Evolutionary conservation across 2,888 invertebrate genomes (phyloP).

Genomic region (Ophion obscuratus): DNA sequence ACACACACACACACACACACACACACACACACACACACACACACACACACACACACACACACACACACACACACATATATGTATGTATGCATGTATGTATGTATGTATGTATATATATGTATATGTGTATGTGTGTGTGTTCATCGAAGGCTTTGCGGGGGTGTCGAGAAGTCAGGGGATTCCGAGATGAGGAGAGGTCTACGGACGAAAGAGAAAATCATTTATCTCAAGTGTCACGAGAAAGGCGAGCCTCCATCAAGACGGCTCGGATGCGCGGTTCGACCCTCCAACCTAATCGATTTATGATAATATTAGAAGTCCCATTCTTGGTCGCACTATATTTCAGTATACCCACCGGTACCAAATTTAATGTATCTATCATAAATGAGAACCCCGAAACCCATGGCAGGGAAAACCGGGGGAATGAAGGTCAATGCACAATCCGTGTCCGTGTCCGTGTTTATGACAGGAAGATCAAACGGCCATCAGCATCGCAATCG

Average conservation of each 20-base stretch:
- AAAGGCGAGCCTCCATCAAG: not conserved
- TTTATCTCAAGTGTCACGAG: constrained; percentile 51
- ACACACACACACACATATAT: no score
- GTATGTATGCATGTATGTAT: no score
- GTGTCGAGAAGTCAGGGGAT: not conserved
- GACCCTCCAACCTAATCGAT: constrained; percentile 38
- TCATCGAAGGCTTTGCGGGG: not conserved
- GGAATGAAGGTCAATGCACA: not conserved
- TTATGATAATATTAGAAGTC: constrained; percentile 43
- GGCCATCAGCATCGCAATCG: not conserved
- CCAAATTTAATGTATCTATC: constrained; percentile 29
- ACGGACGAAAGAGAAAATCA: constrained; percentile 39
- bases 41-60: no score
- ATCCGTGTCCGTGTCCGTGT: not conserved
- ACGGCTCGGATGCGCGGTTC: not conserved
- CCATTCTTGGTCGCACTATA: constrained; percentile 6
- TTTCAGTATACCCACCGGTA: constrained; percentile 5
- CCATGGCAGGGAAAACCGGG: not conserved
- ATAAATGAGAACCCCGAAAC: constrained; percentile 11
- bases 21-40: no score
- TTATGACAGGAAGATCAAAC: not conserved
- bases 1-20: no score
- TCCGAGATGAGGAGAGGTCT: constrained; percentile 17
- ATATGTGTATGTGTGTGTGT: constrained; percentile 13
- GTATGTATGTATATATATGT: constrained; percentile 20